Percentiles rank a stretch among this genome's conserved stretches.
phyloP scores from a whole-genome alignment of 1,140 invertebrate genomes.

The Drosophila tani region DNA sequence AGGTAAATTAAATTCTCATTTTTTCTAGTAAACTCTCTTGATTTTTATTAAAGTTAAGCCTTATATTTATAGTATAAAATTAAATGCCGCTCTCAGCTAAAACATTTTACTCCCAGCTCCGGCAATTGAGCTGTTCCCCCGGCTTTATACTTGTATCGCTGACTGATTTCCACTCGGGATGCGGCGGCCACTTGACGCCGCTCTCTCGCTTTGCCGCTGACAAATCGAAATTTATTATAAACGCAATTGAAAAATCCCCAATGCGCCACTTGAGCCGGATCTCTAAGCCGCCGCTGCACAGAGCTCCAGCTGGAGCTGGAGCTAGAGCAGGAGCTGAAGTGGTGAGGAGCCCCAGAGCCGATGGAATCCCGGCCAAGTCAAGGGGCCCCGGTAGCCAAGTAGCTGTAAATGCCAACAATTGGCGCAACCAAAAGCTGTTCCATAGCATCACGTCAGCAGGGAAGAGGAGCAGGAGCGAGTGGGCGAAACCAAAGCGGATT shows the following conservation, averaged over 20 bases:
- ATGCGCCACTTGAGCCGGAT: constrained; percentile 66
- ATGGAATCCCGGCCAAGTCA: constrained; percentile 34
- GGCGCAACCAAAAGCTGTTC: constrained; percentile 61
- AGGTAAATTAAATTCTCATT: no score
- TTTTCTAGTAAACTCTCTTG: background rate
- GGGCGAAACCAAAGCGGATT: constrained; percentile 76
- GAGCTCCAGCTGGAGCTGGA: constrained; percentile 10
- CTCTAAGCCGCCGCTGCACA: constrained; percentile 34
- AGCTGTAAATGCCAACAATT: constrained; percentile 81
- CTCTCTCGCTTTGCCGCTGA: constrained; percentile 66
- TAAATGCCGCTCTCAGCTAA: background rate
- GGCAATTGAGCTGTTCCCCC: background rate
- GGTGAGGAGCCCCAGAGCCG: constrained; percentile 13
- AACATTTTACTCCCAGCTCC: background rate
- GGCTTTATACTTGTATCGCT: constrained; percentile 14
- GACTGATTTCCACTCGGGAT: constrained; percentile 53
- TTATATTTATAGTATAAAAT: no score
- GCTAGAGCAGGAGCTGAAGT: constrained; percentile 5
- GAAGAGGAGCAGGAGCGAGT: constrained; percentile 9
- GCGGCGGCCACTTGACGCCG: constrained; percentile 48
- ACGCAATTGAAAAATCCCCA: constrained; percentile 82
- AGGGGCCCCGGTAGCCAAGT: constrained; percentile 66
- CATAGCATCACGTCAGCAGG: constrained; percentile 17
- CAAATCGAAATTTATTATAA: constrained; percentile 83
- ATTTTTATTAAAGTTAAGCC: background rate